Evolutionary conservation across 2,888 invertebrate species (phyloP).

Genomic region (Perizoma flavofasciatum): DNA sequence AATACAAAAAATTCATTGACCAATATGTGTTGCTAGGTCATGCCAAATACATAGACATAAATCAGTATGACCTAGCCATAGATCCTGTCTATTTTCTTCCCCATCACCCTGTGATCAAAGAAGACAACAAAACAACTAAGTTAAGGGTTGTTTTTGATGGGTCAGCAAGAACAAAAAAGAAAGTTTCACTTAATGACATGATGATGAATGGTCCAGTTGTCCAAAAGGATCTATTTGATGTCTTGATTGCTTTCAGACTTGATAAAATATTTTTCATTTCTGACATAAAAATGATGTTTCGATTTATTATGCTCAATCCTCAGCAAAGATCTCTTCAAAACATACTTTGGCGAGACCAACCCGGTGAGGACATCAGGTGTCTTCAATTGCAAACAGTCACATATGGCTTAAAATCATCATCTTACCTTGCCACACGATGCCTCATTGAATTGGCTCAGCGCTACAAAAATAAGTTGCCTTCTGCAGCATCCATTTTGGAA

Average conservation of each 20-base stretch:
- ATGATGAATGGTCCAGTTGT: slow-evolving; percentile 32
- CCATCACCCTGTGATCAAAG: slow-evolving; percentile 29
- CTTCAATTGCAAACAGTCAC: slow-evolving; percentile 15
- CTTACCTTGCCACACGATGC: slow-evolving; percentile 26
- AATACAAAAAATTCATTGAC: slow-evolving; percentile 23
- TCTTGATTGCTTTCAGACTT: slow-evolving; percentile 25
- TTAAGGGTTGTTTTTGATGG: slow-evolving; percentile 28
- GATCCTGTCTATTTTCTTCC: slow-evolving; percentile 34
- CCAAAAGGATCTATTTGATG: slow-evolving; percentile 31
- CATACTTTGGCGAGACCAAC: slow-evolving; percentile 22
- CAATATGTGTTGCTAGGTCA: slow-evolving; percentile 23
- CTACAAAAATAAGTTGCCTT: neutral
- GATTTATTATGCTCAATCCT: slow-evolving; percentile 10
- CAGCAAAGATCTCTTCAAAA: slow-evolving; percentile 23
- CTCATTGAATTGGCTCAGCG: slow-evolving; percentile 22
- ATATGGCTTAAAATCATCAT: slow-evolving; percentile 19
- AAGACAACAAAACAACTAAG: slow-evolving; percentile 27
- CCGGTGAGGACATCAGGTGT: slow-evolving; percentile 12
- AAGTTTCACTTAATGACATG: slow-evolving; percentile 25
- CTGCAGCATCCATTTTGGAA: neutral
- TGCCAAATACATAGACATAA: slow-evolving; percentile 20
- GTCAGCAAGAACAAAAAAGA: slow-evolving; percentile 16
- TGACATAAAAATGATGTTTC: slow-evolving; percentile 27
- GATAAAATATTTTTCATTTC: slow-evolving; percentile 16
- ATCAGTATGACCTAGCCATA: slow-evolving; percentile 16